These are phyloP conservation scores for Drosophila incognita DNA, from an alignment of 2,888 invertebrate genomes.

Conservation along the genomic window DNA sequence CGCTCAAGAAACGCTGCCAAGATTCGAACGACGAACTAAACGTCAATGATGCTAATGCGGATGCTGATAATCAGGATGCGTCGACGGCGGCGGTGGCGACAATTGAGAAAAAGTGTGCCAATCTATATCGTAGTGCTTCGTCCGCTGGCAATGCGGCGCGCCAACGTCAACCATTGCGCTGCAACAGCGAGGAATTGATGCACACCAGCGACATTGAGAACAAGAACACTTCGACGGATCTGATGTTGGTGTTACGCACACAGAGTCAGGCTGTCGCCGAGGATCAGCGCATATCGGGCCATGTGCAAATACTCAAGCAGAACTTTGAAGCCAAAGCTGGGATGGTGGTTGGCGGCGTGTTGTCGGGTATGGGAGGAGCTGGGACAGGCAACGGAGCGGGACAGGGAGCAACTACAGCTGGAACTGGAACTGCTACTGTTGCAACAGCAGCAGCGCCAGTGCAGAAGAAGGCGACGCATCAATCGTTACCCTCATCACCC, in stretches of 20 bases:
- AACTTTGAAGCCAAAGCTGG: constrained; percentile 92
- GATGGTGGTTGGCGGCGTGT: constrained; percentile 43
- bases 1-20: constrained; percentile 82
- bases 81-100: neutral
- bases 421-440: neutral
- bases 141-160: constrained; percentile 77
- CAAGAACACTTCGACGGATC: constrained; percentile 63
- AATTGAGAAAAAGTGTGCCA: constrained; percentile 67
- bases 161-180: constrained; percentile 82
- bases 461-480: constrained; percentile 84
- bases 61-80: constrained; percentile 27
- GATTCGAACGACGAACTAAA: constrained; percentile 62
- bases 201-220: constrained; percentile 83
- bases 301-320: constrained; percentile 93
- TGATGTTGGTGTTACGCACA: constrained; percentile 64
- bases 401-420: neutral
- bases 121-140: constrained; percentile 82
- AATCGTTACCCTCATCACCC: constrained; percentile 88
- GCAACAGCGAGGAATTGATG: constrained; percentile 85
- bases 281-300: constrained; percentile 87
- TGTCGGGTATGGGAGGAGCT: constrained; percentile 15
- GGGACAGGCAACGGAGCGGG: constrained; percentile 12
- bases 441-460: constrained; percentile 6
- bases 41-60: constrained; percentile 18
- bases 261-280: constrained; percentile 72